phyloP scores from a whole-genome alignment of 2,888 invertebrate species.

The Luffia ferchaultella region DNA sequence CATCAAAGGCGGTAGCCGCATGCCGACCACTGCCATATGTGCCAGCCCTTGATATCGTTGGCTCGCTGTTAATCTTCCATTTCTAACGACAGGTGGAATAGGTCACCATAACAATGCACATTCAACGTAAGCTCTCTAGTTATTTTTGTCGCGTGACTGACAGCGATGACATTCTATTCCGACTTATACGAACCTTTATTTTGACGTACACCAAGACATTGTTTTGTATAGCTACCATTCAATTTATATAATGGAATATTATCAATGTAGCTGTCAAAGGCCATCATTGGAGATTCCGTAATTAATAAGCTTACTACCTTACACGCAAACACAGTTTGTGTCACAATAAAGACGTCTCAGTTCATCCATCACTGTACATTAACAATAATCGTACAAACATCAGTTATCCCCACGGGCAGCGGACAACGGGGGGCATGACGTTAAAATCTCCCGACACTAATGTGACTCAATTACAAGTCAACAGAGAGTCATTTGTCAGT shows the following conservation, averaged over 20 bases:
- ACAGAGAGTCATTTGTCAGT: background rate
- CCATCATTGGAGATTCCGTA: too few species aligned
- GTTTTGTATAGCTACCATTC: too few species aligned
- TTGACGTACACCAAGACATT: too few species aligned
- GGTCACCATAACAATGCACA: background rate
- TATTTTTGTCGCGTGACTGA: too few species aligned
- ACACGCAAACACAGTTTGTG: background rate
- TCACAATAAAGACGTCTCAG: background rate
- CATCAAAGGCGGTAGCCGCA: slow-evolving; percentile 21
- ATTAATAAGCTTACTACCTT: too few species aligned
- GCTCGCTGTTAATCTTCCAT: background rate
- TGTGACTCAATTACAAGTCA: background rate
- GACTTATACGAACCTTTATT: too few species aligned
- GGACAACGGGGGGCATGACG: background rate
- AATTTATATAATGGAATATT: too few species aligned
- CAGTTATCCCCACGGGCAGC: background rate
- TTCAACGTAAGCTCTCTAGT: too few species aligned
- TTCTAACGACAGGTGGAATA: background rate
- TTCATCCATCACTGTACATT: background rate
- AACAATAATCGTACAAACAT: background rate
- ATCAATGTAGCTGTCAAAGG: too few species aligned
- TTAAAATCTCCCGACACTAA: background rate
- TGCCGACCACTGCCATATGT: background rate
- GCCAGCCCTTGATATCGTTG: background rate
- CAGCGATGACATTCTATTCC: too few species aligned